Evolutionary conservation across 2,888 invertebrate species (phyloP).

Genomic region (Parascotia fuliginaria): DNA sequence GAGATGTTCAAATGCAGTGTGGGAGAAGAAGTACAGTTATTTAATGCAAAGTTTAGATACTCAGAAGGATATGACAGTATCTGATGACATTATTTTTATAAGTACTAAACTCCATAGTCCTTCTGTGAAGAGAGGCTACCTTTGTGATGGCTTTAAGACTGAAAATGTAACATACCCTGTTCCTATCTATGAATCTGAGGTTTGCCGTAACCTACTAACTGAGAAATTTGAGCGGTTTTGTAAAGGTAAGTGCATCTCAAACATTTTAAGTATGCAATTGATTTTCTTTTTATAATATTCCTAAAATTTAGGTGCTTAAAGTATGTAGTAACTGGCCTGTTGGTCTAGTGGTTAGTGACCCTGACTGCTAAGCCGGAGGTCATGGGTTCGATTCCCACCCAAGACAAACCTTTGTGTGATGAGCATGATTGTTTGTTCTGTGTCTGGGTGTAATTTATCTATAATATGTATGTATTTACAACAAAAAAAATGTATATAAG

Average conservation of each 20-base stretch:
- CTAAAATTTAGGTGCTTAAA: too few species aligned
- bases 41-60: constrained; percentile 87
- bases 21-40: constrained; percentile 93
- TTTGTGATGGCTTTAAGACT: constrained; percentile 80
- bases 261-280: too few species aligned
- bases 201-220: constrained; percentile 92
- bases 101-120: constrained; percentile 87
- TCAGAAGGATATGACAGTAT: constrained; percentile 75
- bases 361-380: too few species aligned
- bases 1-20: constrained; percentile 94
- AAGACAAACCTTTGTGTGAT: too few species aligned
- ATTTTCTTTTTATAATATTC: too few species aligned
- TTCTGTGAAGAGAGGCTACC: constrained; percentile 83
- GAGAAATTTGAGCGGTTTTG: constrained; percentile 94
- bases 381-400: too few species aligned
- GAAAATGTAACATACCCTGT: constrained; percentile 83
- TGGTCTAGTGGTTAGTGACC: too few species aligned
- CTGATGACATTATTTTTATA: constrained; percentile 85
- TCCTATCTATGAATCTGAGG: constrained; percentile 93
- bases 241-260: constrained; percentile 64
- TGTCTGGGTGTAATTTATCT: too few species aligned
- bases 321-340: too few species aligned
- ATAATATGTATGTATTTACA: too few species aligned
- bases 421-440: too few species aligned
- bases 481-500: too few species aligned